These are phyloP conservation scores for Troilus luridus DNA, from an alignment of 2,888 invertebrate species.

Conservation along the genomic window DNA sequence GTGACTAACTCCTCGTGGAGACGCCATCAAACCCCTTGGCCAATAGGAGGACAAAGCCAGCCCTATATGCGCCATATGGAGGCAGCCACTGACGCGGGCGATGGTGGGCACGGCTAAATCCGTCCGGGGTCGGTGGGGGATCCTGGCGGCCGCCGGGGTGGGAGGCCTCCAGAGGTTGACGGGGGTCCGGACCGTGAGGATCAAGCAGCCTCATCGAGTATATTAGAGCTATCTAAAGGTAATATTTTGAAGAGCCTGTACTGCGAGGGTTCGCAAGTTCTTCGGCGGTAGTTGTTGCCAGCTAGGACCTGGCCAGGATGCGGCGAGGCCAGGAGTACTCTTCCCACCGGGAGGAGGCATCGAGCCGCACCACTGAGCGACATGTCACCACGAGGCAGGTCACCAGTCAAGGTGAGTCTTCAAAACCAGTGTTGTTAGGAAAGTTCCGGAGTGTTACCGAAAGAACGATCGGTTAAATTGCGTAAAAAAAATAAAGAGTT, in stretches of 20 bases:
- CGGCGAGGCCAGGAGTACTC: slow-evolving; percentile 56
- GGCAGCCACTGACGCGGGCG: slow-evolving; percentile 12
- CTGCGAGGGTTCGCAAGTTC: slow-evolving; percentile 28
- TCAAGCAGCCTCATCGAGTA: slow-evolving; percentile 24
- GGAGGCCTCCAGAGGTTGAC: slow-evolving; percentile 46
- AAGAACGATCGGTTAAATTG: too few species aligned
- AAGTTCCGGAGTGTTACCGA: background rate
- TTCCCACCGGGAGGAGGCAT: slow-evolving; percentile 52
- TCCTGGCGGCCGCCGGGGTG: background rate
- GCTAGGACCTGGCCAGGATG: slow-evolving; percentile 45
- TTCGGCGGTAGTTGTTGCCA: background rate
- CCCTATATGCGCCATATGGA: slow-evolving; percentile 31
- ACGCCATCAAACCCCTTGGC: background rate
- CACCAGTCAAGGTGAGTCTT: slow-evolving; percentile 41
- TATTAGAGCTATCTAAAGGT: background rate
- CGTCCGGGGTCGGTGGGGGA: slow-evolving; percentile 46
- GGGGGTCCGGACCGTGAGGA: slow-evolving; percentile 56
- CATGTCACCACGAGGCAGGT: slow-evolving; percentile 42
- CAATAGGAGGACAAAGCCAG: background rate
- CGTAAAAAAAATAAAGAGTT: background rate
- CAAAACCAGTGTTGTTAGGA: background rate
- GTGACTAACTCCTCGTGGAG: slow-evolving; percentile 7
- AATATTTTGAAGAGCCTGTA: background rate
- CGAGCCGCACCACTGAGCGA: slow-evolving; percentile 55
- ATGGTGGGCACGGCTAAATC: slow-evolving; percentile 13